Base-by-base conservation (phyloP, 2,888 invertebrate species). In the Scelioninae gen. 1 region DNA sequence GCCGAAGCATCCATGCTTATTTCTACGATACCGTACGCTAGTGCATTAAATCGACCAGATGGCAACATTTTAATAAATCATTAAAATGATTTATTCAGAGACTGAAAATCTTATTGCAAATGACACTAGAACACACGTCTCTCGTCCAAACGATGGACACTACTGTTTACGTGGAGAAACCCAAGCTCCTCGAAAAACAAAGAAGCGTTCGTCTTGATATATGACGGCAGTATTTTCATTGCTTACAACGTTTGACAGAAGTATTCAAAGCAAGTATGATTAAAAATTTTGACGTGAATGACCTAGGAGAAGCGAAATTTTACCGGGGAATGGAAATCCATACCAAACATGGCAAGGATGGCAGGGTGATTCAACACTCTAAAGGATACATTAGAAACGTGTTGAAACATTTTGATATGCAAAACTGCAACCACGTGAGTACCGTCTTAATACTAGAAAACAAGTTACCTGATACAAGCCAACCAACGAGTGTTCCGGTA, bases 141-240 rank as follows among this genome's bases (percentile, higher is more conserved):
- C 65, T 88, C 29, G 29, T 29, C 11, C 13, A 6, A 11, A 6
- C 29, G 4, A 55, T 55, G 9, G 31, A 55, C 10, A 55, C 53
- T 6, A 8, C 7, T 1, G 9, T 32, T 13, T 55, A 32, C 16
- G 32, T 32, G 32, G 32, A 55, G 13, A 55, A 55, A 32, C 53
- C 32, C 9, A 43, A 43, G 5, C 3, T 31, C 43, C 34, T 71
- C 13, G 43, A 11, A 23, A 23, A 23, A 23, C 1, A 23, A 23
- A 23, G 23, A 23, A 4, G 5, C 38, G 11, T 38, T 38, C 11
- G 38, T 38, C 11, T 38, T 38, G 38, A 38, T 38, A 8, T 38
- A 38, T 11, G 38, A 3, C 11, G 5, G 5, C 11, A 5, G 5
- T 5, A 38, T 38, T 38, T 5, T 38, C 38, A 38, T 38, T 38